Evolutionary conservation across 2,888 invertebrate species (phyloP).

Genomic region (Ochlodes sylvanus): DNA sequence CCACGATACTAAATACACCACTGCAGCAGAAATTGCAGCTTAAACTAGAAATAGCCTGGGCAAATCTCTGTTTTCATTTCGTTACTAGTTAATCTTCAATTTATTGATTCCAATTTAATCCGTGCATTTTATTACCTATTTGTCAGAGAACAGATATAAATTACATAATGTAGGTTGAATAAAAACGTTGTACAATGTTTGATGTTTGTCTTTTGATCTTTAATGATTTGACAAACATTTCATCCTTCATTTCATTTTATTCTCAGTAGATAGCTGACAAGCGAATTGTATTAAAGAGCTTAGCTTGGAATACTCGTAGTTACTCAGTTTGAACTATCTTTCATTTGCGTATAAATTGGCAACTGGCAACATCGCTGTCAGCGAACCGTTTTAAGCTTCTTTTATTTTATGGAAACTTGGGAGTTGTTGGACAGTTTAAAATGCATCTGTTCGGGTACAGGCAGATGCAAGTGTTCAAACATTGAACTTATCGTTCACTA

Average conservation of each 20-base stretch:
- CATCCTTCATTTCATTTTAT: too few relatives aligned
- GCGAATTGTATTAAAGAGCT: neutral
- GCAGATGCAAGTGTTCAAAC: slow-evolving; percentile 62
- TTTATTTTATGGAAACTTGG: slow-evolving; percentile 50
- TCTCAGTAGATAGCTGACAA: neutral
- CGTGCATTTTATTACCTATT: neutral
- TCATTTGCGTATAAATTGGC: slow-evolving; percentile 20
- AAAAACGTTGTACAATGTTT: too few relatives aligned
- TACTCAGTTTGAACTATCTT: neutral
- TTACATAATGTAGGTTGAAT: too few relatives aligned
- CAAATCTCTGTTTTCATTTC: neutral
- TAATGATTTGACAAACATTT: too few relatives aligned
- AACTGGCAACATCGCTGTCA: slow-evolving; percentile 23
- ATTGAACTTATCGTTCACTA: slow-evolving; percentile 64
- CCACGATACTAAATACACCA: neutral
- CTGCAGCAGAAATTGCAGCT: slow-evolving; percentile 1
- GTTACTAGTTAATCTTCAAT: slow-evolving; percentile 1
- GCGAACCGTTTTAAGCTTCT: slow-evolving; percentile 19
- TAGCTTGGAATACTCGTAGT: neutral
- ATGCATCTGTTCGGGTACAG: slow-evolving; percentile 47
- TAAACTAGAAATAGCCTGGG: neutral
- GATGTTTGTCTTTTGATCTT: too few relatives aligned
- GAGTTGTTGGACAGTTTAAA: slow-evolving; percentile 45
- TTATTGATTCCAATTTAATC: slow-evolving; percentile 1
- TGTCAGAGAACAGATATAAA: neutral